A percentile compares a stretch with the other conserved stretches of the same genome.
phyloP scores from a whole-genome alignment of 2,113 vertebrate genomes.

The Thomomys bottae region DNA sequence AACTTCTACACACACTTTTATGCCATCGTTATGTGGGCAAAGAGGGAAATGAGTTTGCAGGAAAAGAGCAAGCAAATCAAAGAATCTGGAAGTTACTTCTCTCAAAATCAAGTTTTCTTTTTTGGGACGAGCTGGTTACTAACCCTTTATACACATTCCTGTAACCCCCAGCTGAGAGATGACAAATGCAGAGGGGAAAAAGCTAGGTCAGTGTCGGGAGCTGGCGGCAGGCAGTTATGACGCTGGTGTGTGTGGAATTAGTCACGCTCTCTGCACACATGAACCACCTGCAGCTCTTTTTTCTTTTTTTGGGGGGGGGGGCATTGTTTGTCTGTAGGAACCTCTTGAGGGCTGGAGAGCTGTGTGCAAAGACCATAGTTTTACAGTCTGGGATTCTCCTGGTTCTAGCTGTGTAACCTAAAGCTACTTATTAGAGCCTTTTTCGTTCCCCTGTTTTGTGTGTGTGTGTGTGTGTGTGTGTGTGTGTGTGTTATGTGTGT shows the following conservation, averaged over 20 bases:
- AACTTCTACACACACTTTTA: not conserved
- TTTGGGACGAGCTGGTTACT: not conserved
- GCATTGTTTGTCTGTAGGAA: not conserved
- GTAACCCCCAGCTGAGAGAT: slow-evolving; percentile 26
- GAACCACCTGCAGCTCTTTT: not conserved
- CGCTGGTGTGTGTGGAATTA: not conserved
- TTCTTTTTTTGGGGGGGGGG: too few species aligned
- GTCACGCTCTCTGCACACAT: slow-evolving; percentile 27
- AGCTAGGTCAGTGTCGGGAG: slow-evolving; percentile 9
- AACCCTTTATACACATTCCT: slow-evolving; percentile 19
- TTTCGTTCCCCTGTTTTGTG: not conserved
- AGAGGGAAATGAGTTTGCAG: slow-evolving; percentile 8
- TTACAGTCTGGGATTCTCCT: not conserved
- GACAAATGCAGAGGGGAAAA: slow-evolving; percentile 44
- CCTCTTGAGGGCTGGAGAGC: not conserved
- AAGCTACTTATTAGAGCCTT: not conserved
- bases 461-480: too few species aligned
- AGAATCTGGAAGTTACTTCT: not conserved
- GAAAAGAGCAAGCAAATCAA: not conserved
- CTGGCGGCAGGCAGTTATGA: not conserved
- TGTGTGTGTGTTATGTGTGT: too few species aligned
- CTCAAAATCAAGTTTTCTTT: slow-evolving; percentile 40
- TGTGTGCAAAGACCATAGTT: not conserved
- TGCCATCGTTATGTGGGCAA: not conserved
- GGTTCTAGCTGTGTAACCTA: not conserved